Percentiles rank a stretch among this genome's conserved stretches.
These are phyloP conservation scores for Sesia bembeciformis DNA, from an alignment of 2,888 invertebrate species.

Conservation along the genomic window DNA sequence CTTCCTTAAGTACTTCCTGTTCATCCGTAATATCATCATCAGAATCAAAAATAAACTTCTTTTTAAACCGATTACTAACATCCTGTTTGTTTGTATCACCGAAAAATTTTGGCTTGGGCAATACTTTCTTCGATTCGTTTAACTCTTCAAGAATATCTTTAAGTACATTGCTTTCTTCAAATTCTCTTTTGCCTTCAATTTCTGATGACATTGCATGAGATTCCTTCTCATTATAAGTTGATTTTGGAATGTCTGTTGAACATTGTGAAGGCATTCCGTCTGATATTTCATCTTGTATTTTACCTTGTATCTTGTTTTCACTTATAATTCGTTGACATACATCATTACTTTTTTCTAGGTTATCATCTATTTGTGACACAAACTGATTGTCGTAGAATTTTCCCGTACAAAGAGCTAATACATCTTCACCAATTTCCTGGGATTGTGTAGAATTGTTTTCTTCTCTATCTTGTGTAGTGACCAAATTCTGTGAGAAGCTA, in stretches of 20 bases:
- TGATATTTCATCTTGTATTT: too few species aligned
- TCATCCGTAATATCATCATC: constrained; percentile 34
- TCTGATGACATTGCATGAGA: background rate
- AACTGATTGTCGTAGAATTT: constrained; percentile 67
- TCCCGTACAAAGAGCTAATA: constrained; percentile 73
- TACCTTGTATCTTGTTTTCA: too few species aligned
- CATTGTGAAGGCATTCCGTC: too few species aligned
- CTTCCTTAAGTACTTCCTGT: constrained; percentile 13
- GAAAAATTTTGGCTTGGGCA: constrained; percentile 40
- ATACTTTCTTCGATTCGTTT: constrained; percentile 40
- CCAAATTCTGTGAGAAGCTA: constrained; percentile 38
- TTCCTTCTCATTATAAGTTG: constrained; percentile 4
- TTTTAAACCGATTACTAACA: constrained; percentile 27
- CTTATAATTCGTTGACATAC: too few species aligned
- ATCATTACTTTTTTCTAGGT: constrained; percentile 2
- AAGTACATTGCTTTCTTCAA: constrained; percentile 28
- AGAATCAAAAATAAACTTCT: constrained; percentile 56
- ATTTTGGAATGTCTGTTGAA: too few species aligned
- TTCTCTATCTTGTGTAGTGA: constrained; percentile 50
- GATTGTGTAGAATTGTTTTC: constrained; percentile 34
- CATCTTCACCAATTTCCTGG: constrained; percentile 57
- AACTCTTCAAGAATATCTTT: constrained; percentile 55
- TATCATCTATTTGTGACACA: constrained; percentile 27
- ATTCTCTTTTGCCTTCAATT: constrained; percentile 30
- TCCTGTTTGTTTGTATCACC: constrained; percentile 9